Evolutionary conservation across 2,113 vertebrate genomes (phyloP).

Genomic region (Odontesthes bonariensis): DNA sequence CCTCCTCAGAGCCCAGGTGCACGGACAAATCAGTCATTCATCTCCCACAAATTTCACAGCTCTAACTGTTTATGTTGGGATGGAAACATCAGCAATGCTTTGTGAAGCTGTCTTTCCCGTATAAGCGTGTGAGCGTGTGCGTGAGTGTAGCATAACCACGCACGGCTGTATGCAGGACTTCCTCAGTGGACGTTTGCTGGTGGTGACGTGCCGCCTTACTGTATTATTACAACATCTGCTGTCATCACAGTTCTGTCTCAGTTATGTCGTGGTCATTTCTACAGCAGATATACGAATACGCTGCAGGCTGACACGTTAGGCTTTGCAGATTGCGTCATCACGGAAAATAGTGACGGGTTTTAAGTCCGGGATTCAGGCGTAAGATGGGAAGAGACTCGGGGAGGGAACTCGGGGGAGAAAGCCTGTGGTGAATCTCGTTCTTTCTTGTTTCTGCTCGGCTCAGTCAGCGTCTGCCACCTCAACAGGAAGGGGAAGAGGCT

Average conservation of each 20-base stretch:
- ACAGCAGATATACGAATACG: constrained; percentile 18
- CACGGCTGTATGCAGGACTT: constrained; percentile 64
- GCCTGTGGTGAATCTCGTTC: constrained; percentile 44
- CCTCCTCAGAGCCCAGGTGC: constrained; percentile 67
- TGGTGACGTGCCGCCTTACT: constrained; percentile 62
- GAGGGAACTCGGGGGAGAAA: constrained; percentile 18
- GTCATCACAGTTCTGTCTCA: constrained; percentile 32
- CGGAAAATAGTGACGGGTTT: constrained; percentile 17
- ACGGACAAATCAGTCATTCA: constrained; percentile 70
- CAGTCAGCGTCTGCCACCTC: constrained; percentile 77
- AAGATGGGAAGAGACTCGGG: background rate
- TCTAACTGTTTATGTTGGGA: constrained; percentile 70
- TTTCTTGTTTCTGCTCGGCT: constrained; percentile 54
- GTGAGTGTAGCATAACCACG: constrained; percentile 32
- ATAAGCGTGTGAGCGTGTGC: background rate
- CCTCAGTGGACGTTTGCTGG: constrained; percentile 73
- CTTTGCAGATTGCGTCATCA: constrained; percentile 9
- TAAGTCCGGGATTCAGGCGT: constrained; percentile 13
- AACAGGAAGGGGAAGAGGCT: constrained; percentile 83
- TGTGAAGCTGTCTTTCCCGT: constrained; percentile 58
- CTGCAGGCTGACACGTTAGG: constrained; percentile 6
- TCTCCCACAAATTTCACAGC: constrained; percentile 74
- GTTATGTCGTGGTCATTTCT: constrained; percentile 37
- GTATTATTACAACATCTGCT: constrained; percentile 68
- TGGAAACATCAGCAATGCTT: constrained; percentile 64